Evolutionary conservation across 64 coral and sea anemone genomes (phyloP), one percentile per base, ranked within the genome.

Genomic region (Astreopora myriophthalma): DNA sequence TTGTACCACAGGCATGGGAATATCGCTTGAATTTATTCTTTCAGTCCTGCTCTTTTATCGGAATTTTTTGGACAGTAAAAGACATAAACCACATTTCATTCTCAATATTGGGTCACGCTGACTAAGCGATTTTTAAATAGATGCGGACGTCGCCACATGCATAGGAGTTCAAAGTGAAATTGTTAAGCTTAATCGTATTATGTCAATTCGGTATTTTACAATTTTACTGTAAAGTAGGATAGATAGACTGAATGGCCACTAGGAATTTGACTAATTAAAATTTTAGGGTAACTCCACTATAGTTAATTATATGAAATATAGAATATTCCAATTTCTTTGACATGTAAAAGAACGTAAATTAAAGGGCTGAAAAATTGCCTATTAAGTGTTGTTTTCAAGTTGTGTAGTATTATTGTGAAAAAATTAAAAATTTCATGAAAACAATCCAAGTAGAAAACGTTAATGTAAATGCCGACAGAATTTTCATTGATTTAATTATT

Each of bases 101-200:
- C 58, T 65, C 0, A 83, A 38, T 81, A 61, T 83, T n/a, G 17
- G n/a, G 79, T 83, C 79, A 83, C 58, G 79, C 79, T 83, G 79
- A 83, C 79, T 35, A 22, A 8, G 79, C 79, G 58, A 17, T 64
- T 83, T 83, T 83, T 83, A 39, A 83, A n/a, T 61, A 26, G 79
- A 57, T 37, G 79, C 64, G 55, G 46, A 9, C 27, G 14, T 34
- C 19, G 34, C 37, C 31, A 62, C 52, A 24, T 25, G 17, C 19
- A 64, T 26, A 64, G 19, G 3, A 44, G 40, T 44, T 44, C 40
- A 44, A 58, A 58, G 52, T 26, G 61, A 83, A 11, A 23, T 34
- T 52, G 28, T 9, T 5, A n/a, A n/a, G n/a, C n/a, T n/a, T n/a
- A 58, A 80, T 16, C 51, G 20, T 19, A 33, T 34, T 33, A 33